These are phyloP conservation scores for Plestiodon gilberti DNA, from an alignment of 2,113 vertebrate species.

Conservation along the genomic window DNA sequence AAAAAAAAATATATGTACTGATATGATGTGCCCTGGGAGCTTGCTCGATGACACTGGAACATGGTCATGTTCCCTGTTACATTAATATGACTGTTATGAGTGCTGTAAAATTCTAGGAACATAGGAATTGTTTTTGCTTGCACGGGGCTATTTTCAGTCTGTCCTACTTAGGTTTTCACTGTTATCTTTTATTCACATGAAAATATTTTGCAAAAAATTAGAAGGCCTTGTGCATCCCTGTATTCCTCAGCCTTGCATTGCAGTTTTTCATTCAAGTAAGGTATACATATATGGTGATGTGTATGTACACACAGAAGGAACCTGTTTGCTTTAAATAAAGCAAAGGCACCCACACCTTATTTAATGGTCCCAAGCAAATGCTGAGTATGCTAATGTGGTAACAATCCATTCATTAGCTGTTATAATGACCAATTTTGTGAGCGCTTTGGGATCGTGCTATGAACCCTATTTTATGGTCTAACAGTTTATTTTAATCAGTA, in stretches of 20 bases:
- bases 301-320: no score
- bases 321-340: no score
- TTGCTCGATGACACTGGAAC: not conserved
- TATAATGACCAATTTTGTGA: conserved; percentile 20
- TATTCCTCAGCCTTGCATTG: conserved; percentile 24
- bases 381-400: not conserved
- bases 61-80: not conserved
- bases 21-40: not conserved
- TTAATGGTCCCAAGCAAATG: conserved; percentile 46
- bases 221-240: not conserved
- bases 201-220: conserved; percentile 37
- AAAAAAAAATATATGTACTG: not conserved
- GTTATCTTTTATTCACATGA: not conserved
- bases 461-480: conserved; percentile 10
- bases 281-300: conserved; percentile 1
- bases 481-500: conserved; percentile 7
- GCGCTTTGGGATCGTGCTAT: not conserved
- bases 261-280: conserved; percentile 27
- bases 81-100: conserved; percentile 19
- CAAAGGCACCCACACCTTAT: conserved; percentile 17
- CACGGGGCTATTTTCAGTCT: conserved; percentile 4
- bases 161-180: conserved; percentile 39
- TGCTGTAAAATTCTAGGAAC: not conserved
- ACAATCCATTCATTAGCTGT: conserved; percentile 36
- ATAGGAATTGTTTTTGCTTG: conserved; percentile 35